Evolutionary conservation across 2,113 vertebrate genomes (phyloP).

Genomic region (Gambusia affinis): DNA sequence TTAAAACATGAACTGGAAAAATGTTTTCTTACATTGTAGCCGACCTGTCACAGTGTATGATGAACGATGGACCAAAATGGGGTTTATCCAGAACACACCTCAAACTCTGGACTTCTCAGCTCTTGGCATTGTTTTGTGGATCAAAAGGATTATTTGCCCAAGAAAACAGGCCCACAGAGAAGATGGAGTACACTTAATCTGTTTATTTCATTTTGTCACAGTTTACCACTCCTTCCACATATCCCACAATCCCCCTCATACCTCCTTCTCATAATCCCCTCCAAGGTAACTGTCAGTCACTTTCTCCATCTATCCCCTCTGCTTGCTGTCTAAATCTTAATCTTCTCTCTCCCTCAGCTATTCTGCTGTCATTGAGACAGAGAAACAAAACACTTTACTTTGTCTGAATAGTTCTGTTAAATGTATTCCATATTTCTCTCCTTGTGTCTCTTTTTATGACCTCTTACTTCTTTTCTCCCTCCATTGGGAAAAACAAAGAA

Average conservation of each 20-base stretch:
- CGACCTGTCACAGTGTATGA: too few species aligned
- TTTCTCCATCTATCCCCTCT: background rate
- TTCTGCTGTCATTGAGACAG: background rate
- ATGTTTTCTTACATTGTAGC: too few species aligned
- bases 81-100: too few species aligned
- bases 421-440: too few species aligned
- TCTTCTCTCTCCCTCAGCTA: slow-evolving; percentile 11
- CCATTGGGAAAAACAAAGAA: too few species aligned
- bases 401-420: too few species aligned
- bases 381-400: background rate
- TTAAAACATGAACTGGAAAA: too few species aligned
- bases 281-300: slow-evolving; percentile 19
- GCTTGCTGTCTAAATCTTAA: slow-evolving; percentile 27
- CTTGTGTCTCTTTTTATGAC: too few species aligned
- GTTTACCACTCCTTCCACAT: slow-evolving; percentile 30
- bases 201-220: slow-evolving; percentile 34
- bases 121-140: background rate
- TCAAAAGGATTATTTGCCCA: slow-evolving; percentile 21
- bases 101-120: too few species aligned
- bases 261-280: slow-evolving; percentile 22
- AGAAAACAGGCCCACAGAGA: background rate
- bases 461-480: too few species aligned
- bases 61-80: too few species aligned
- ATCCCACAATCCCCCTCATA: slow-evolving; percentile 25
- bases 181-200: slow-evolving; percentile 10